Evolutionary conservation across 2,888 invertebrate species (phyloP).

Genomic region (Microplitis deprimator): DNA sequence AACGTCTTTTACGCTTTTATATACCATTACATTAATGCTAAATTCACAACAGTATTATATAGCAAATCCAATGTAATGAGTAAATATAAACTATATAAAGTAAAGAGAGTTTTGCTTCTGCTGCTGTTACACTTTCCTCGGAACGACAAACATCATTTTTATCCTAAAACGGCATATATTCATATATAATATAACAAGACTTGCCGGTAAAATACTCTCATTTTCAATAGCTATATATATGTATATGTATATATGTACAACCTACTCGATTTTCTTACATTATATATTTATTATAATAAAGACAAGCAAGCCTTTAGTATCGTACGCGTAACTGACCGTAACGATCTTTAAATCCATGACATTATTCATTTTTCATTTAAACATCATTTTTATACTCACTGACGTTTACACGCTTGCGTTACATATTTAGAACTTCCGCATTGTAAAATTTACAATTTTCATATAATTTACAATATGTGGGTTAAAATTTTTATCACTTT

Average conservation of each 20-base stretch:
- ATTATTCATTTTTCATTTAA: constrained; percentile 18
- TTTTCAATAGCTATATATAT: constrained; percentile 20
- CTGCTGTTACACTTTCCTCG: constrained; percentile 21
- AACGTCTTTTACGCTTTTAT: too few species aligned
- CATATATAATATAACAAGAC: not conserved
- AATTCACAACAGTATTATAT: too few species aligned
- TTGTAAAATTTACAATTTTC: not conserved
- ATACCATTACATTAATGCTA: too few species aligned
- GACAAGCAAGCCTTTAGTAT: constrained; percentile 28
- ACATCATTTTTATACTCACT: not conserved
- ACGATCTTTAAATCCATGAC: constrained; percentile 44
- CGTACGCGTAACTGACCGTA: constrained; percentile 49
- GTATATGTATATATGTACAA: not conserved
- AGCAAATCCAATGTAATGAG: too few species aligned
- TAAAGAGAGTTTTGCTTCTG: too few species aligned
- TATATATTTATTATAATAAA: not conserved
- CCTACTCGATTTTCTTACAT: not conserved
- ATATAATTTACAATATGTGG: not conserved
- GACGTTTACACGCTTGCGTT: not conserved
- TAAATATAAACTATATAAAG: too few species aligned
- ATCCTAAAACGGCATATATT: constrained; percentile 13
- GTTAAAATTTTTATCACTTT: not conserved
- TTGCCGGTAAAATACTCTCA: constrained; percentile 14
- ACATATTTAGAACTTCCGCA: not conserved
- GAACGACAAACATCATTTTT: not conserved